phyloP scores from a whole-genome alignment of 2,113 vertebrate species.

The Zosterops hypoxanthus region DNA sequence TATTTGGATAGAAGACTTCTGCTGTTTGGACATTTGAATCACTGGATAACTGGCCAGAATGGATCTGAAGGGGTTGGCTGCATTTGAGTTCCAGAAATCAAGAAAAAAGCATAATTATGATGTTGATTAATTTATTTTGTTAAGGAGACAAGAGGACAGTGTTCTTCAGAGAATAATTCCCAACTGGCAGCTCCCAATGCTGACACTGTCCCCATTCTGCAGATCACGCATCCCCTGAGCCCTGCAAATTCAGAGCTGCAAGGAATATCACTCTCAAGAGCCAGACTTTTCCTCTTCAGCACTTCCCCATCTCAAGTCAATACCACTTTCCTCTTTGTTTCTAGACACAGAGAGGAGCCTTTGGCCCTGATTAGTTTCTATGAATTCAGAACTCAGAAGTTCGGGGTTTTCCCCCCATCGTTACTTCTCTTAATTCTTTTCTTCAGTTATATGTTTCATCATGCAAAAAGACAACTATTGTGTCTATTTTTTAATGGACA shows the following conservation, averaged over 20 bases:
- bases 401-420: rapidly evolving
- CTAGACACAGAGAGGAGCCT: not conserved
- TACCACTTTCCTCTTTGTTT: not conserved
- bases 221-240: not conserved
- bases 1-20: not conserved
- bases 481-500: not conserved
- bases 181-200: rapidly evolving
- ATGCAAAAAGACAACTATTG: not conserved
- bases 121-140: not conserved
- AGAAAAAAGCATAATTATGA: not conserved
- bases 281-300: not conserved
- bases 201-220: not conserved
- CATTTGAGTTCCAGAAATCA: not conserved
- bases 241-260: not conserved
- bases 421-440: not conserved
- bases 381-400: not conserved
- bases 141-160: not conserved
- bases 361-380: not conserved
- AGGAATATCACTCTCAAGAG: not conserved
- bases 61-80: not conserved
- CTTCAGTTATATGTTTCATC: not conserved
- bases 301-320: rapidly evolving
- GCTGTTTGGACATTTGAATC: not conserved
- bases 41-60: not conserved
- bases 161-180: not conserved